phyloP scores from a whole-genome alignment of 2,113 vertebrate species.

The Lontra canadensis region DNA sequence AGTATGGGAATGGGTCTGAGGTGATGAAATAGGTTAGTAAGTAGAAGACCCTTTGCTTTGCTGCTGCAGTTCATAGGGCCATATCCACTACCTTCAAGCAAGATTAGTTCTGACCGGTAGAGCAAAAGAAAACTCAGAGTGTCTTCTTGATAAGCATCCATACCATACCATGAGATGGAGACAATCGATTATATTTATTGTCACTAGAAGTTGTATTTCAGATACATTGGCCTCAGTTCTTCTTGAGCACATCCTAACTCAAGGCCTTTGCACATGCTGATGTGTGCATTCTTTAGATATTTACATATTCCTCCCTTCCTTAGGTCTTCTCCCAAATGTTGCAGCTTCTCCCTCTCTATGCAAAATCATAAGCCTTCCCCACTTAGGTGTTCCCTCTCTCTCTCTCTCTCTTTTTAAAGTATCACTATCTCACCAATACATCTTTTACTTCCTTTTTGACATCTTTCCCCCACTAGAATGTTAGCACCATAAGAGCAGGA shows the following conservation, averaged over 20 bases:
- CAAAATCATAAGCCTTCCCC: not conserved
- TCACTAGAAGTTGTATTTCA: not conserved
- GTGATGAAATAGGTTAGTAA: not conserved
- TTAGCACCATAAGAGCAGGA: not conserved
- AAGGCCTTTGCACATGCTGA: not conserved
- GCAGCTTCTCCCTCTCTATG: not conserved
- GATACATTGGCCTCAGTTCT: not conserved
- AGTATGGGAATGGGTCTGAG: not conserved
- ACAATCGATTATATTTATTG: not conserved
- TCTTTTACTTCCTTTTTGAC: not conserved
- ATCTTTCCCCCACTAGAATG: not conserved
- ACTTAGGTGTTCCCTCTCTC: too few species aligned
- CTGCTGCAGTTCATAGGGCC: not conserved
- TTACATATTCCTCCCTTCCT: not conserved
- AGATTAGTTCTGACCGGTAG: not conserved
- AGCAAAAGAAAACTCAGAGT: not conserved
- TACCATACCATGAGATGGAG: not conserved
- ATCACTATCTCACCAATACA: not conserved
- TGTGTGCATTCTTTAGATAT: not conserved
- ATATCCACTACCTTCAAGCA: not conserved
- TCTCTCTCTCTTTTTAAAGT: not conserved
- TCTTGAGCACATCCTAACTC: not conserved
- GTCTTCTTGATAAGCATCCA: not conserved
- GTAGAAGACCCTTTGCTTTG: not conserved
- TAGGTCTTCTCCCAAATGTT: not conserved